Evolutionary conservation across 2,797 vertebrate species (phyloP), one percentile per base, ranked within the genome.

Genomic region (Taenioides sp.): DNA sequence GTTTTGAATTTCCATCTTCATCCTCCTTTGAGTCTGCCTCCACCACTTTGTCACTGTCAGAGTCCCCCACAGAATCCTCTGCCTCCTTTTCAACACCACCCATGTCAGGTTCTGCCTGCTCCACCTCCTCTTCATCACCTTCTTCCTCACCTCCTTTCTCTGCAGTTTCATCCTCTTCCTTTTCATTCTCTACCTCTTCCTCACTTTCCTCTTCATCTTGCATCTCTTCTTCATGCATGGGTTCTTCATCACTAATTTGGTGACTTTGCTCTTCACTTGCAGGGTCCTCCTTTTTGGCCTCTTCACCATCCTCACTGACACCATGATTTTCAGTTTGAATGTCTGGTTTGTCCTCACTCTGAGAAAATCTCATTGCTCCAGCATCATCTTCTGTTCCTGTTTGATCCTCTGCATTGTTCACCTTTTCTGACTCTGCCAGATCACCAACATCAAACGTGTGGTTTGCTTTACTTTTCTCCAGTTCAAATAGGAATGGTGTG

Each of bases 1-100:
- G 81, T 55, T 88, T 82, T 14, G 12, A 3, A n/a, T 68, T 11
- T 17, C n/a, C 50, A n/a, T 18, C 72, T 80, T 80, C 84, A 34
- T 80, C 22, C 71, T 37, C 6, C 59, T 67, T 20, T 23, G 62
- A 34, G 9, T 43, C 18, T 25, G 11, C 5, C 22, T 27, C 17
- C 43, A 27, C 16, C 54, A 55, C 2, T 55, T 55, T 4, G 0
- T 23, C 52, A 54, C 6, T 2, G 11, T 23, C 54, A 12, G 54
- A 57, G 9, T 43, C 62, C 20, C 20, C 63, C 10, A 4, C 3
- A 7, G 25, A 10, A 22, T 43, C 6, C 0, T 23, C 63, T 17
- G 1, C 40, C 40, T 65, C 5, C 5, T 25, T 31, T 11, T 34
- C 60, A 58, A 12, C 23, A 23, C 10, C 55, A 22, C 22, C 27